Conservation (phyloP, 2,888 invertebrate species). For the Amorpha juglandis region DNA sequence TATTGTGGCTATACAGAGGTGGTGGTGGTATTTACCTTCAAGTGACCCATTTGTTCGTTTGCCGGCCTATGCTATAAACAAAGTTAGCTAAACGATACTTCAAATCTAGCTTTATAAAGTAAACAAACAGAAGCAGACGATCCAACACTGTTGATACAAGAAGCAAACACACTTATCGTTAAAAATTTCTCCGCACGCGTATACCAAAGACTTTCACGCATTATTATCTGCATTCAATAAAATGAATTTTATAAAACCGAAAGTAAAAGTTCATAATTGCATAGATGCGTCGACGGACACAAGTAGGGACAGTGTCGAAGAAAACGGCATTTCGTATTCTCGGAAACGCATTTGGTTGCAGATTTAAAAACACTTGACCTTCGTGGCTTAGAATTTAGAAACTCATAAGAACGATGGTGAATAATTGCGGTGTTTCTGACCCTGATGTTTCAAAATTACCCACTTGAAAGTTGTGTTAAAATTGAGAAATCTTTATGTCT, state of each 20-base stretch:
- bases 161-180: constrained; percentile 12
- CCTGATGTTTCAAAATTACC: neutral
- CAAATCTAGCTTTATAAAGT: constrained; percentile 3
- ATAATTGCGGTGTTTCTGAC: neutral
- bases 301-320: neutral
- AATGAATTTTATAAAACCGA: constrained; percentile 45
- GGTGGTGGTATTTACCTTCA: too few relatives aligned
- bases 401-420: neutral
- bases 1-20: too few relatives aligned
- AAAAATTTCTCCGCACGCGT: constrained; percentile 54
- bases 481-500: neutral
- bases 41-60: too few relatives aligned
- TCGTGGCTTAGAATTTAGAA: neutral
- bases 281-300: constrained; percentile 50
- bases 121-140: neutral
- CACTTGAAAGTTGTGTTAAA: neutral
- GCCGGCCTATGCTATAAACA: neutral
- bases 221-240: constrained; percentile 53
- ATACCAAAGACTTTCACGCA: constrained; percentile 59
- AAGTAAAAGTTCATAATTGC: constrained; percentile 72
- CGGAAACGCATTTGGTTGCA: neutral
- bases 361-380: neutral
- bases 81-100: too few relatives aligned
- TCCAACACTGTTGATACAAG: neutral
- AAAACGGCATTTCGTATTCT: constrained; percentile 10